A percentile compares a stretch with the other conserved stretches of the same genome.
Evolutionary conservation across 2,888 invertebrate species (phyloP).

Genomic region (Leuctra nigra): DNA sequence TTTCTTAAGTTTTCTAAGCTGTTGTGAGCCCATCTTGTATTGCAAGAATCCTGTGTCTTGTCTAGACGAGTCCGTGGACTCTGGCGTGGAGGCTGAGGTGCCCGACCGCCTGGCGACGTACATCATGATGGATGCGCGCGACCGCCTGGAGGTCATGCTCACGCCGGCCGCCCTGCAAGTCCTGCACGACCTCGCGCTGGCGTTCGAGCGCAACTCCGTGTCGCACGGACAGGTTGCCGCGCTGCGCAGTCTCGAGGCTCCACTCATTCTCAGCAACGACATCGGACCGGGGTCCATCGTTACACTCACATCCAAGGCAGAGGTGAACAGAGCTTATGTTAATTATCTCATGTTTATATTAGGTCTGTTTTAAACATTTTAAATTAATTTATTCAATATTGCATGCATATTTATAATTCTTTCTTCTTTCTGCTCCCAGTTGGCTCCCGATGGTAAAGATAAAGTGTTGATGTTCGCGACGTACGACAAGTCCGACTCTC

Average conservation of each 20-base stretch:
- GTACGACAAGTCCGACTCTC: conserved; percentile 54
- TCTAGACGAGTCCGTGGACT: conserved; percentile 44
- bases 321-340: conserved; percentile 27
- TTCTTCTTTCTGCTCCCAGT: conserved; percentile 29
- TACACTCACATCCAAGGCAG: conserved; percentile 33
- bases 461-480: conserved; percentile 49
- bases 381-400: neutral
- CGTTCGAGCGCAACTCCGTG: conserved; percentile 41
- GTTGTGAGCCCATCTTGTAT: too few species aligned
- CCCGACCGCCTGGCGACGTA: conserved; percentile 53
- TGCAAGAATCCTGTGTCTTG: too few species aligned
- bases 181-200: conserved; percentile 42
- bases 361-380: too few species aligned
- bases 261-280: conserved; percentile 53
- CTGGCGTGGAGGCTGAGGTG: conserved; percentile 44
- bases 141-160: conserved; percentile 58
- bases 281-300: conserved; percentile 43
- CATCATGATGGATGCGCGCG: conserved; percentile 59
- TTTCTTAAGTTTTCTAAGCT: too few species aligned
- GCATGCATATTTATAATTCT: neutral
- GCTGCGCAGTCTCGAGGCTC: conserved; percentile 38
- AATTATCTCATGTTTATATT: too few species aligned
- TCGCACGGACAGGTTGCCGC: conserved; percentile 39
- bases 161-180: conserved; percentile 58
- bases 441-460: conserved; percentile 31